Evolutionary conservation across 2,888 invertebrate species (phyloP), one percentile per base, ranked within the genome.

Genomic region (Eudemis profundana): DNA sequence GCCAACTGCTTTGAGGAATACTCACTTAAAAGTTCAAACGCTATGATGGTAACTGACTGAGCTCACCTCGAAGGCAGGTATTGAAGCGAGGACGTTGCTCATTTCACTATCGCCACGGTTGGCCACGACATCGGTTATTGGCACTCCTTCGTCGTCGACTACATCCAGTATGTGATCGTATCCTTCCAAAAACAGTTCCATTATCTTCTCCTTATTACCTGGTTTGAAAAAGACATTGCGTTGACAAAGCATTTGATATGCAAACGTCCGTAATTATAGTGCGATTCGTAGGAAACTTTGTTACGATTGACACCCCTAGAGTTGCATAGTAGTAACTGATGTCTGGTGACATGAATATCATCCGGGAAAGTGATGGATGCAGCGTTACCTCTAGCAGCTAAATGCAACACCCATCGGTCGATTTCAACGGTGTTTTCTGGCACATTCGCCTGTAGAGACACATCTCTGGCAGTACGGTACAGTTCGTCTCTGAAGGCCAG

Each of bases 111-210:
- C 95, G 2, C 95, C 94, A 8, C 96, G 94, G 64, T 94, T 93
- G 4, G 94, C 91, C 0, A 95, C 94, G 4, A 96, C 94, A 60
- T 96, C 95, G 1, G 95, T 83, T 60, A 97, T 95, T 2, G 94
- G 89, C 1, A 93, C 92, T 1, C 95, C 95, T 12, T 94, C 94
- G 54, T 95, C 95, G 76, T 97, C 97, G 3, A 94, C 93, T 3
- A 97, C 93, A 78, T 97, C 97, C 53, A 97, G 84, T 61, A 98
- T 95, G 74, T 97, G 97, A 78, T 97, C 97, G 79, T 98, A 98
- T 0, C 98, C 98, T 84, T 96, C 96, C 59, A 96, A 78, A 12
- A 97, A 79, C 10, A 97, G 85, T 74, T 96, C 95, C 86, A 86
- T 88, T 69, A 92, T 85, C 76, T 87, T 89, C 17, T 92, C 89